Evolutionary conservation across 2,888 invertebrate genomes (phyloP).

Genomic region (Noctua janthina): DNA sequence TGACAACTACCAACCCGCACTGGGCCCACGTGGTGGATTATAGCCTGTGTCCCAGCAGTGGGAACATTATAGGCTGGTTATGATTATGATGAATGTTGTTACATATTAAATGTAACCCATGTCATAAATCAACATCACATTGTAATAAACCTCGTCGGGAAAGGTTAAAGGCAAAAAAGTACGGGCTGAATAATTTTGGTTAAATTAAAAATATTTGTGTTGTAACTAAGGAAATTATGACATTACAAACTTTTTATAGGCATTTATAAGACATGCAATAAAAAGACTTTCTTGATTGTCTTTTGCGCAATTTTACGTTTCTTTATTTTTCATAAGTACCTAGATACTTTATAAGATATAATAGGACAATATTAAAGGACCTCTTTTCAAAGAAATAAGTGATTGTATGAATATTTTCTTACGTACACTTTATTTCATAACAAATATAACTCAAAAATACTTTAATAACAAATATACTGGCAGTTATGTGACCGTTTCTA

Average conservation of each 20-base stretch:
- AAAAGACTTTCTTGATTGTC: not conserved
- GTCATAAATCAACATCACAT: constrained; percentile 41
- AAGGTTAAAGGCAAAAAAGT: constrained; percentile 12
- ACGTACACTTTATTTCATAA: too few relatives aligned
- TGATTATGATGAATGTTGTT: not conserved
- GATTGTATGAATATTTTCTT: too few relatives aligned
- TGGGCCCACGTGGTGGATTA: too few relatives aligned
- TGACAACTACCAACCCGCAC: too few relatives aligned
- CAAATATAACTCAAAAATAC: too few relatives aligned
- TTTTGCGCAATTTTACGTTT: not conserved
- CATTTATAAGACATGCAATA: not conserved
- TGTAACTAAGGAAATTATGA: constrained; percentile 3
- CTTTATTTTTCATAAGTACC: not conserved
- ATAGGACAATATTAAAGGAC: too few relatives aligned
- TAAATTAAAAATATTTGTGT: constrained; percentile 11
- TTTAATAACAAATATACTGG: too few relatives aligned
- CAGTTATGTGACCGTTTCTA: not conserved
- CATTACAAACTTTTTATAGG: not conserved
- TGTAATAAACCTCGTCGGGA: constrained; percentile 9
- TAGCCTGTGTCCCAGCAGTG: too few relatives aligned
- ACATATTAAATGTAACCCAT: constrained; percentile 15
- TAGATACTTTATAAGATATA: too few relatives aligned
- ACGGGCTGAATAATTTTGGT: constrained; percentile 3
- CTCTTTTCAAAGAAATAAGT: not conserved
- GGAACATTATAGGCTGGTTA: too few relatives aligned